These are phyloP conservation scores for Sebastes kiyomatsui DNA, from an alignment of 2,797 vertebrate species.

Conservation along the genomic window DNA sequence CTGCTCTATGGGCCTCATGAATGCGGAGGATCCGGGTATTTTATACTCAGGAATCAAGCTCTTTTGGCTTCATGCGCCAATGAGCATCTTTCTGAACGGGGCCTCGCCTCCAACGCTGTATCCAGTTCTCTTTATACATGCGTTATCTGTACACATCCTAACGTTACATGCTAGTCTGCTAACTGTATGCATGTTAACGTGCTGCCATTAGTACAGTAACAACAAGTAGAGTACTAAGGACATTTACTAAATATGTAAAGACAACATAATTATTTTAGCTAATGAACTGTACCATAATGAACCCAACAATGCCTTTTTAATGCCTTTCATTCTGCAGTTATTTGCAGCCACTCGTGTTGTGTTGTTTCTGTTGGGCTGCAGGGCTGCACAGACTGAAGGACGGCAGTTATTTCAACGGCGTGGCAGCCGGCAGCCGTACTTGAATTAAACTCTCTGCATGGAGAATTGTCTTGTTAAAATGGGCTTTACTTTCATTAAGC, in stretches of 20 bases:
- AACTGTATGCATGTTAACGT: not conserved
- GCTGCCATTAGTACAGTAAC: not conserved
- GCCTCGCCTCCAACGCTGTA: not conserved
- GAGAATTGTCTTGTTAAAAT: constrained; percentile 56
- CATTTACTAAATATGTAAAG: not conserved
- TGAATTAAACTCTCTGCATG: constrained; percentile 36
- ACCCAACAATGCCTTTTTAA: not conserved
- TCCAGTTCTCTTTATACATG: not conserved
- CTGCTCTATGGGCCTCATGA: not conserved
- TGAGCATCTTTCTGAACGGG: not conserved
- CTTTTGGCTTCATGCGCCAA: not conserved
- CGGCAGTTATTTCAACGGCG: not conserved
- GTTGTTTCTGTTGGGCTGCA: not conserved
- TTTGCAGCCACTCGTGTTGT: not conserved
- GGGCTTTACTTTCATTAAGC: constrained; percentile 48
- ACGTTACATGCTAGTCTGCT: not conserved
- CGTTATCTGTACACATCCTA: not conserved
- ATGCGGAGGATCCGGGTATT: not conserved
- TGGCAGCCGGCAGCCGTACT: constrained; percentile 4
- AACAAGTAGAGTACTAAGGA: not conserved
- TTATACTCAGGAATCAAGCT: too few species aligned
- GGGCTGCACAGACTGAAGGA: not conserved
- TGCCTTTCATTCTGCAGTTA: not conserved
- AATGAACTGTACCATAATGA: not conserved
- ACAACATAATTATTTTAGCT: not conserved